These are phyloP conservation scores for Pseudorectes ferrugineus DNA, from an alignment of 2,113 vertebrate genomes.

Conservation along the genomic window DNA sequence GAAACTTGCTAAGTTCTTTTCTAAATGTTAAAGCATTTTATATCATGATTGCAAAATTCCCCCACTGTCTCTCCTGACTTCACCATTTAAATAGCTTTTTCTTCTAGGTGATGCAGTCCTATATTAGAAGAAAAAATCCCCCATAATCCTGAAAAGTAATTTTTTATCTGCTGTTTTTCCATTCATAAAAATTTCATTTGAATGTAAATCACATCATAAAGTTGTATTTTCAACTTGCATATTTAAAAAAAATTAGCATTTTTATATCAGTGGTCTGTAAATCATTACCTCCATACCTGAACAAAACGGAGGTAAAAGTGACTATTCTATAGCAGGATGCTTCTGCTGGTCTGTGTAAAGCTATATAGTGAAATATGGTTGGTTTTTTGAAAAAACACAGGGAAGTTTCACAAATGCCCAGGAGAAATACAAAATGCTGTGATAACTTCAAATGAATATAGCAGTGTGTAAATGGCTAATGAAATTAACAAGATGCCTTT, in stretches of 20 bases:
- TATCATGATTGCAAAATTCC: not conserved
- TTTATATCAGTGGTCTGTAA: not conserved
- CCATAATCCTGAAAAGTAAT: not conserved
- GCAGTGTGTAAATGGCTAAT: not conserved
- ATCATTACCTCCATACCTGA: not conserved
- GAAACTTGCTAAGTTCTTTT: not conserved
- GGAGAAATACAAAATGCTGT: not conserved
- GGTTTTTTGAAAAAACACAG: not conserved
- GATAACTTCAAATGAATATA: not conserved
- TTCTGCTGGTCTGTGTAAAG: not conserved
- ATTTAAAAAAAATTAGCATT: not conserved
- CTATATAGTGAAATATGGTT: not conserved
- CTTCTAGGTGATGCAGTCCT: not conserved
- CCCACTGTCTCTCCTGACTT: not conserved
- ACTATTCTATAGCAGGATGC: not conserved
- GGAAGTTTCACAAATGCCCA: not conserved
- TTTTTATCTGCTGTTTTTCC: not conserved
- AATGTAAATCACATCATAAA: not conserved
- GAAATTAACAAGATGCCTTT: not conserved
- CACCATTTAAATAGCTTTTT: not conserved
- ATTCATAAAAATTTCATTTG: not conserved
- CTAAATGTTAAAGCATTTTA: not conserved
- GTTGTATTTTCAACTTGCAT: not conserved
- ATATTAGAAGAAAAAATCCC: not conserved
- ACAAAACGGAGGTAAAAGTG: not conserved